Base-by-base conservation (phyloP, 2,888 invertebrate genomes). In the Osedax frankpressi region DNA sequence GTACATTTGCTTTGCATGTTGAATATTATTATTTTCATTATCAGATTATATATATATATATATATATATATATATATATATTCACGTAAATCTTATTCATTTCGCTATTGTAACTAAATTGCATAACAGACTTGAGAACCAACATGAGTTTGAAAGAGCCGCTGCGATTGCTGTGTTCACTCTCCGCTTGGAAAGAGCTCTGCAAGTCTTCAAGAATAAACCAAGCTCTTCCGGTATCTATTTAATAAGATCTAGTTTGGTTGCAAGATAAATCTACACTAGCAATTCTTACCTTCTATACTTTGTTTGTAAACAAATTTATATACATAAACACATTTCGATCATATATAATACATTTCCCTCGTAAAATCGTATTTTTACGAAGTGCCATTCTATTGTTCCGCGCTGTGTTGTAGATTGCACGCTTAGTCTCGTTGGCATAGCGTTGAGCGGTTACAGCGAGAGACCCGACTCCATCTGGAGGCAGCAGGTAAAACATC, bases 101-200 rank as follows among this genome's bases (percentile, higher is more conserved):
- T n/a, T n/a, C n/a, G n/a, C n/a, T n/a, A n/a, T n/a, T n/a, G n/a
- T n/a, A n/a, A n/a, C n/a, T n/a, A n/a, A n/a, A n/a, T n/a, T n/a
- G n/a, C n/a, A n/a, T 19, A 11, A 44, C 44, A 44, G 44, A 27
- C 30, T 78, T 60, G 77, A 75, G 27, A 60, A 28, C 3, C 74
- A 78, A 68, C 68, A 72, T 3, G 30, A 76, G 6, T 76, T 71
- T 85, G 89, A 90, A 74, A 88, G 93, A 82, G 94, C 94, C 62
- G 93, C 94, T 59, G 92, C 94, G 74, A 90, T 95, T 74, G 91
- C 93, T 70, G 90, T 93, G 73, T 95, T 94, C 85, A 92, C 93
- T 85, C 87, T 94, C 79, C 90, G 91, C 82, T 87, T 95, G 78
- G 88, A 90, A 74, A 86, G 89, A 79, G 94, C 94, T 30, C 91